Conservation (phyloP, 2,797 vertebrate genomes). For the Cynopterus sphinx region DNA sequence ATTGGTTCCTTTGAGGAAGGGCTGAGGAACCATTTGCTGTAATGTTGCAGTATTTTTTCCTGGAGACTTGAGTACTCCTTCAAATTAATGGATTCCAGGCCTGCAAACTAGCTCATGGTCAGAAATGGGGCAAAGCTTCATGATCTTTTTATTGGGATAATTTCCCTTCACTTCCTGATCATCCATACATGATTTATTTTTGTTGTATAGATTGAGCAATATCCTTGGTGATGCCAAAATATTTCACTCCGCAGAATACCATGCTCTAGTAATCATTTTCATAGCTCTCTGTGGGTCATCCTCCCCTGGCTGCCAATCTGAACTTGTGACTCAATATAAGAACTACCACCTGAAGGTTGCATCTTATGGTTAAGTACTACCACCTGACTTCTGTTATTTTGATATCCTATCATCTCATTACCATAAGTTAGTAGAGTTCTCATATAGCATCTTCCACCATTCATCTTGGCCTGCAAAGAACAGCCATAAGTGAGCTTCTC, state of each 20-base stretch:
- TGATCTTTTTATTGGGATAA: not conserved
- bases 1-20: not conserved
- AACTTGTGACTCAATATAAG: not conserved
- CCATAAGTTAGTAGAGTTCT: not conserved
- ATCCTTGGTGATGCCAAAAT: not conserved
- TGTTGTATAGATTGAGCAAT: not conserved
- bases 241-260: not conserved
- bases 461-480: not conserved
- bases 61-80: not conserved
- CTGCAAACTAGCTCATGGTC: not conserved
- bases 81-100: not conserved
- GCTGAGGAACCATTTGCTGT: not conserved
- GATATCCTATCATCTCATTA: not conserved
- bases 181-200: not conserved
- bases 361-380: not conserved
- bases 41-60: not conserved
- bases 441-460: not conserved
- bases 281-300: not conserved
- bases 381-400: not conserved
- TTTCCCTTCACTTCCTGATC: not conserved
- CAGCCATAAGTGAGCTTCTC: not conserved
- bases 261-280: not conserved
- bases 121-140: not conserved
- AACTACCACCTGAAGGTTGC: not conserved
- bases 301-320: not conserved